Evolutionary conservation across 2,888 invertebrate genomes (phyloP), one percentile per base, ranked within the genome.

Genomic region (Archaeoteleia sp.): DNA sequence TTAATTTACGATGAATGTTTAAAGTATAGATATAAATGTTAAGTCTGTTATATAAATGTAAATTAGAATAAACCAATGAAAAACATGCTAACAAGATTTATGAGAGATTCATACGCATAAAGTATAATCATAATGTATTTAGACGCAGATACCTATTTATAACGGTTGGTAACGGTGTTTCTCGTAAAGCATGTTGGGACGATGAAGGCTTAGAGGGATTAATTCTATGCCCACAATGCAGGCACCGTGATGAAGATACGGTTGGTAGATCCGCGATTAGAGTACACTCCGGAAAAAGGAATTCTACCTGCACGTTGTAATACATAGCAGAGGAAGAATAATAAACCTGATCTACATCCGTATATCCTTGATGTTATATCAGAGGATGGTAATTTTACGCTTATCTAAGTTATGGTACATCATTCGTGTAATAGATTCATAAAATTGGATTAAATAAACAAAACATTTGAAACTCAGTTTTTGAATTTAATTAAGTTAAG

Each of bases 121-220:
- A n/a, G n/a, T n/a, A n/a, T n/a, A n/a, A n/a, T n/a, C n/a, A n/a
- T n/a, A n/a, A 29, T 29, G 8, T 29, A 29, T n/a, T 29, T 29
- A n/a, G n/a, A n/a, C 8, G 8, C 29, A 29, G 8, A 8, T 29
- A 29, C 29, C n/a, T n/a, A n/a, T n/a, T n/a, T n/a, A 5, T 13
- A 40, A 45, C 7, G 12, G 37, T 8, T 3, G 39, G 37, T 42
- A 27, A 40, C 13, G 55, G 15, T 34, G 14, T 34, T 40, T 20
- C 9, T 29, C 8, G 8, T 29, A 29, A 29, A 29, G 29, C 9
- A 9, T n/a, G 9, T 34, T 10, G 25, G 13, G 37, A 15, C 9
- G 40, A 61, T 40, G 45, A 29, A 46, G 29, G 34, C 12, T 34
- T n/a, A 10, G 46, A 25, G 40, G 15, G 54, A 40, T 32, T 37